Conservation (phyloP, 2,797 vertebrate genomes). For the Echiichthys vipera region DNA sequence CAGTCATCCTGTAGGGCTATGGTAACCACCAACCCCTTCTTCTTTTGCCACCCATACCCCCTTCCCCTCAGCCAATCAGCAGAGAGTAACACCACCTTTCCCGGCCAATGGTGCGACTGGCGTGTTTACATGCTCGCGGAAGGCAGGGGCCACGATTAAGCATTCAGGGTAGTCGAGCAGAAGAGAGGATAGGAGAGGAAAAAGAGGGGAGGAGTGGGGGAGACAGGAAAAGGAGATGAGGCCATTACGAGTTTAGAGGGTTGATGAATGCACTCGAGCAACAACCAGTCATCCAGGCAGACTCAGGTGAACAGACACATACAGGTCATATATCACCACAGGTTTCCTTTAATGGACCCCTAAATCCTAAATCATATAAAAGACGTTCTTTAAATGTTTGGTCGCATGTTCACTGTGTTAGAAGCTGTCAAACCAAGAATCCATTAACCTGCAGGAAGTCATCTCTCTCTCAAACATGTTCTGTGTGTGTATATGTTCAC, state of each 20-base stretch:
- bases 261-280: conserved; percentile 69
- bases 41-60: conserved; percentile 65
- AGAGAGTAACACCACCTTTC: conserved; percentile 45
- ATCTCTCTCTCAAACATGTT: not conserved
- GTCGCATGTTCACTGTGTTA: not conserved
- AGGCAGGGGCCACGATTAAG: conserved; percentile 78
- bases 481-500: not conserved
- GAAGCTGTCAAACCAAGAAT: conserved; percentile 11
- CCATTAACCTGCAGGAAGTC: conserved; percentile 13
- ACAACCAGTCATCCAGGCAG: conserved; percentile 49
- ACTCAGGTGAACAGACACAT: conserved; percentile 63
- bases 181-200: conserved; percentile 59
- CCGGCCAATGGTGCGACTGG: conserved; percentile 72
- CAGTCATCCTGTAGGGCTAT: conserved; percentile 67
- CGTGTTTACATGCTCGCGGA: conserved; percentile 79
- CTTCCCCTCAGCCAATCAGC: conserved; percentile 66
- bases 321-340: conserved; percentile 31
- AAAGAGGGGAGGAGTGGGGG: conserved; percentile 31
- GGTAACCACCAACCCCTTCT: conserved; percentile 74
- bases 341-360: conserved; percentile 14
- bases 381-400: not conserved
- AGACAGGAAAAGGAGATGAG: conserved; percentile 54
- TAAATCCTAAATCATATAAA: conserved; percentile 18
- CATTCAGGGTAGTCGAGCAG: conserved; percentile 81
- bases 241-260: conserved; percentile 74